A percentile compares a stretch with the other conserved stretches of the same genome.
phyloP scores from a whole-genome alignment of 2,797 vertebrate genomes.

The Hydrocynus forskahlii region DNA sequence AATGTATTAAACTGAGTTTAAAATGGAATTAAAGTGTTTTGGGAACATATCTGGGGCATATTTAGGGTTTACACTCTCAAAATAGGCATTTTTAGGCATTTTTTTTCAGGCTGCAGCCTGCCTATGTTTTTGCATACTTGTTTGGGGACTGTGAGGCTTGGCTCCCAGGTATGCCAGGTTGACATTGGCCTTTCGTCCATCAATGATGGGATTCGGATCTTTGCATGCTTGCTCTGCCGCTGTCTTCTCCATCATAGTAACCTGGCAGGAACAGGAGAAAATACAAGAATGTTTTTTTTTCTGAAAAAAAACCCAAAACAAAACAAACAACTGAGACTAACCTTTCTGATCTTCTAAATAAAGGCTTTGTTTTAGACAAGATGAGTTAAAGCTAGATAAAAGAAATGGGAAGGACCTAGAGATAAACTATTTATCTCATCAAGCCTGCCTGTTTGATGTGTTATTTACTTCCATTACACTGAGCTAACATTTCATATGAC shows the following conservation, averaged over 20 bases:
- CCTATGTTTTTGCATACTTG: conserved; percentile 82
- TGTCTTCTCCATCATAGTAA: conserved; percentile 92
- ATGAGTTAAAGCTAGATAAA: too few relatives aligned
- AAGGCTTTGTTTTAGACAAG: neutral
- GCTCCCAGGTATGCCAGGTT: conserved; percentile 96
- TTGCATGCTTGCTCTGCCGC: conserved; percentile 93
- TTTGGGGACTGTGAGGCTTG: conserved; percentile 90
- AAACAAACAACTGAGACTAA: too few relatives aligned
- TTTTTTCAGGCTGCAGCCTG: too few relatives aligned
- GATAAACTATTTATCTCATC: neutral
- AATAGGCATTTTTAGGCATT: too few relatives aligned
- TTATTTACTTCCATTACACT: neutral
- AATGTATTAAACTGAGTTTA: too few relatives aligned
- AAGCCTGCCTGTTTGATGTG: neutral
- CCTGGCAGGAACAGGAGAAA: conserved; percentile 78
- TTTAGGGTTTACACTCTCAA: too few relatives aligned
- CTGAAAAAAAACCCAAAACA: neutral
- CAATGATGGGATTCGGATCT: conserved; percentile 95
- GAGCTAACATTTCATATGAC: neutral
- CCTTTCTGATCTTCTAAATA: neutral
- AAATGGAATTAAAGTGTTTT: too few relatives aligned
- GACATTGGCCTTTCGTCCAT: conserved; percentile 95
- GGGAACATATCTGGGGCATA: too few relatives aligned
- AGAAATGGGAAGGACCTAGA: too few relatives aligned
- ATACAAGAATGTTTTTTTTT: neutral